A percentile compares a stretch with the other conserved stretches of the same genome.
Evolutionary conservation across 2,797 vertebrate genomes (phyloP).

Genomic region (Limosa lapponica): DNA sequence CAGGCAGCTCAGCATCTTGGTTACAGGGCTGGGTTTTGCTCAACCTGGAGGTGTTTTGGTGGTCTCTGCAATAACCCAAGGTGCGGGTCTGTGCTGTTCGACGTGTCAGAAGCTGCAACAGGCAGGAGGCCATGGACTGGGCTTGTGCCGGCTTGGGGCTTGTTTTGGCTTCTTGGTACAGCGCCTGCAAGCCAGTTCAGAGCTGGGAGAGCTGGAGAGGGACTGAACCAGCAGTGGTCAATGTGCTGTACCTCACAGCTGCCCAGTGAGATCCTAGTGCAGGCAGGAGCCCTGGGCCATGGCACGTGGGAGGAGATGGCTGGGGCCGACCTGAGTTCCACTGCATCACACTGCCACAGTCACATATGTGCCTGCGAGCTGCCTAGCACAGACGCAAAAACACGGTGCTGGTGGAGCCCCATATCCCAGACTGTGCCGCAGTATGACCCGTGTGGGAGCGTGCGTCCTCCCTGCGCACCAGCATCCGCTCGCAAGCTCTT

Average conservation of each 20-base stretch:
- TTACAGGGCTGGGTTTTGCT: not conserved
- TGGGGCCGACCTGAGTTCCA: too few species aligned
- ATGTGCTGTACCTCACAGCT: fast-evolving
- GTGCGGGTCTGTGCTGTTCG: too few species aligned
- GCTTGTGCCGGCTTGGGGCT: fast-evolving
- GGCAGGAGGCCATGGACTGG: not conserved
- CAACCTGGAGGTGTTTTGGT: not conserved
- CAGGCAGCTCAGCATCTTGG: not conserved
- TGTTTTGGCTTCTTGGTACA: not conserved
- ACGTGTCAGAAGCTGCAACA: not conserved
- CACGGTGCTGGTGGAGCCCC: fast-evolving
- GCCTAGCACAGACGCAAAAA: fast-evolving
- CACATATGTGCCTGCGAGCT: fast-evolving
- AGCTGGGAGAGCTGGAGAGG: not conserved
- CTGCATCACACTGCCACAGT: fast-evolving
- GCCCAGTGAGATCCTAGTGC: not conserved
- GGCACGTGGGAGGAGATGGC: fast-evolving
- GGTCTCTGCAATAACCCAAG: not conserved
- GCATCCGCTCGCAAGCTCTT: fast-evolving
- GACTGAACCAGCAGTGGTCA: not conserved
- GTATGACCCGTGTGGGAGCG: fast-evolving
- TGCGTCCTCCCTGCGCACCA: not conserved
- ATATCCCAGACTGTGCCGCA: fast-evolving
- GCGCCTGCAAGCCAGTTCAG: not conserved
- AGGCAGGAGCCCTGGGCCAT: not conserved